phyloP scores from a whole-genome alignment of 2,797 vertebrate species.

The Buphagus erythrorhynchus region DNA sequence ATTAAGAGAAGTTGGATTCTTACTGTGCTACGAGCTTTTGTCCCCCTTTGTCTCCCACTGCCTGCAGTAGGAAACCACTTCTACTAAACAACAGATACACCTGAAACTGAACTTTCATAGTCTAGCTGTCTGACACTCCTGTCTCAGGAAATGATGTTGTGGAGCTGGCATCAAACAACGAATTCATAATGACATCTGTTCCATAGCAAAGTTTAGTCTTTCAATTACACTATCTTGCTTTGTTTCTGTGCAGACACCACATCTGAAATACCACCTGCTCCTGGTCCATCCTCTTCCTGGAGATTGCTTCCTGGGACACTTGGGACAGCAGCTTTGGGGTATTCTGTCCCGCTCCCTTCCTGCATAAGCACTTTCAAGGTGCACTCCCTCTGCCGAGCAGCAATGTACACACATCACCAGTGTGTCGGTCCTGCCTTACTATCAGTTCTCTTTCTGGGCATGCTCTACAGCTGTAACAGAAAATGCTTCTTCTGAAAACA shows the following conservation, averaged over 20 bases:
- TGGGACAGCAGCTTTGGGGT: neutral
- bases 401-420: accelerated
- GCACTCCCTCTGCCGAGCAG: accelerated
- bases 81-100: neutral
- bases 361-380: neutral
- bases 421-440: accelerated
- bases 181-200: neutral
- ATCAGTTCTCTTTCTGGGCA: neutral
- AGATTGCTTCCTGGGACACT: neutral
- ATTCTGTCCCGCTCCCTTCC: neutral
- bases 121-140: neutral
- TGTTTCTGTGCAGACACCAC: accelerated
- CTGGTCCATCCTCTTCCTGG: neutral
- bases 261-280: neutral
- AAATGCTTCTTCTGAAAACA: neutral
- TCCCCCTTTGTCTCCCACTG: neutral
- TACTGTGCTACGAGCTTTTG: neutral
- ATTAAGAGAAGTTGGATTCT: neutral
- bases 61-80: neutral
- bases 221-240: neutral
- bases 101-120: neutral
- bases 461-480: accelerated
- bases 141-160: neutral
- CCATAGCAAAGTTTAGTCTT: neutral
- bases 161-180: neutral